Percentiles rank a stretch among this genome's conserved stretches.
These are phyloP conservation scores for Nymphalis io DNA, from an alignment of 1,140 invertebrate species.

Conservation along the genomic window DNA sequence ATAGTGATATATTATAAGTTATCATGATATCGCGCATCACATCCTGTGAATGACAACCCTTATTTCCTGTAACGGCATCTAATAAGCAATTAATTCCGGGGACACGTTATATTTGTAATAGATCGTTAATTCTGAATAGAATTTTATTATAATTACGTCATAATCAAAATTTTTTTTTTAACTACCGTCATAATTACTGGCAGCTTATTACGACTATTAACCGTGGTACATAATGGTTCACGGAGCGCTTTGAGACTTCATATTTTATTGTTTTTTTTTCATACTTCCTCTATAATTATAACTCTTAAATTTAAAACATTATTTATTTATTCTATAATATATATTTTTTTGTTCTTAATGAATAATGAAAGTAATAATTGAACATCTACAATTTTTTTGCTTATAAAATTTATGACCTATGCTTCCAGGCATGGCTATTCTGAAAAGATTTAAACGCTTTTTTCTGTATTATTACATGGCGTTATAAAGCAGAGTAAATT, in stretches of 20 bases:
- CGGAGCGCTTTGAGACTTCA: neutral
- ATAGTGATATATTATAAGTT: neutral
- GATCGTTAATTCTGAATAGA: constrained; percentile 35
- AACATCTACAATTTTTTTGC: neutral
- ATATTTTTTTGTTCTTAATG: neutral
- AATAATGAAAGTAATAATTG: neutral
- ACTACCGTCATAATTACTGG: constrained; percentile 19
- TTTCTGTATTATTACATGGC: neutral
- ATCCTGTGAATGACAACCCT: neutral
- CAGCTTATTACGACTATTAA: constrained; percentile 6
- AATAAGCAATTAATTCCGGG: constrained; percentile 28
- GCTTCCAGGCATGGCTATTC: neutral
- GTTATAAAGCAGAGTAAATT: neutral
- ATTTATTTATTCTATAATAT: constrained; percentile 4
- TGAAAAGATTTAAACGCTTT: constrained; percentile 4
- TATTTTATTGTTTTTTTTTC: constrained; percentile 5
- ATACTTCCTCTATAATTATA: neutral
- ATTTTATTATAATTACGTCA: constrained; percentile 31
- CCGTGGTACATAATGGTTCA: neutral
- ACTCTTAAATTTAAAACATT: neutral
- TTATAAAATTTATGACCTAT: neutral
- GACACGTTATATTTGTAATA: constrained; percentile 35
- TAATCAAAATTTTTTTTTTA: constrained; percentile 20
- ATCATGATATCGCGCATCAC: neutral
- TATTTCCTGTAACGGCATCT: constrained; percentile 27